Base-by-base conservation (phyloP, 30 jellyfish, hydroid and myxozoan species). In the Clytia hemisphaerica region DNA sequence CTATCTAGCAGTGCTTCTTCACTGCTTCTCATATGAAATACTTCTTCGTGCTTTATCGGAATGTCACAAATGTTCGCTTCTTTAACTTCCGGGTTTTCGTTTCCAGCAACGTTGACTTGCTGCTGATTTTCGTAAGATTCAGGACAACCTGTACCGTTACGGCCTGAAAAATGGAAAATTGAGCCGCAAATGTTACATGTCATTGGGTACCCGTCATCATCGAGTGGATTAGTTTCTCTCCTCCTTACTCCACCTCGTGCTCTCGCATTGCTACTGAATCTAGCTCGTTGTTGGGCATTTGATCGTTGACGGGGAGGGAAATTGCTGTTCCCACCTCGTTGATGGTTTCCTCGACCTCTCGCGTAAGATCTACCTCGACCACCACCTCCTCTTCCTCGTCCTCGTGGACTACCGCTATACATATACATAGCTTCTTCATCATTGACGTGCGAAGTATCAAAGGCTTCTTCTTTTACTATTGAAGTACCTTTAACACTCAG, bases 191-290 rank as follows among this genome's bases (percentile, higher is more conserved):
- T 31, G 30, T 27, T 61, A 28, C 65, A 61, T 18, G 75, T 31
- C 65, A 61, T 37, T 3, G 75, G 75, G 35, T 61, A 61, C 64
- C 75, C 71, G 19, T 61, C 35, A 37, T 61, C 63, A 28, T 61
- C 71, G n/a, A 61, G 63, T 6, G 64, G 33, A 37, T 61, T 61
- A 27, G 64, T 61, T 61, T 61, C 67, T 37, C 75, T 30, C n/a
- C n/a, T 34, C 63, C 75, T 30, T 19, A 7, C 22, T 19, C 25
- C 22, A 27, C 67, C 65, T 31, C 75, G 19, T 9, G n/a, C n/a
- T n/a, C n/a, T n/a, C 19, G 71, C 73, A 59, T 59, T 27, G 63
- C 16, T 33, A 33, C 29, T 59, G 64, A 59, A 59, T 25, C 73
- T 10, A 14, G 73, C 73, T 33, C 64, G 12, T 22, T 14, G 63